Percentiles rank a stretch among this genome's conserved stretches.
These are phyloP conservation scores for Phallusia fumigata DNA, from an alignment of 23 tunicate species.

Conservation along the genomic window DNA sequence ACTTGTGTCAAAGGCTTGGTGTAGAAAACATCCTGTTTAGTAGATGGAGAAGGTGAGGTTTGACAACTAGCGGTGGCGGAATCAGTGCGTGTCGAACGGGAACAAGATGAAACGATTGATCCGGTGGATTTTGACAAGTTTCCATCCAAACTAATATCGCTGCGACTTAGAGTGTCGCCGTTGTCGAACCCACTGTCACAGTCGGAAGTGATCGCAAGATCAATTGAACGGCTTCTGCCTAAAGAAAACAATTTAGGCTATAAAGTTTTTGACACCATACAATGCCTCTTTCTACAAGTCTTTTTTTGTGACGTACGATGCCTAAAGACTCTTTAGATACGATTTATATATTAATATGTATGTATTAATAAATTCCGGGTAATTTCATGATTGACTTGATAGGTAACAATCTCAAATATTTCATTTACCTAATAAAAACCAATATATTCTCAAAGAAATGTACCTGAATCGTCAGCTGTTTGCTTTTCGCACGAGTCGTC, in stretches of 20 bases:
- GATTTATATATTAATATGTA: too few species aligned
- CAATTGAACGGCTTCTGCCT: conserved; percentile 48
- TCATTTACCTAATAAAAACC: too few species aligned
- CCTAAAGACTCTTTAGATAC: too few species aligned
- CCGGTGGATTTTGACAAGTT: conserved; percentile 61
- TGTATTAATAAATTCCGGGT: too few species aligned
- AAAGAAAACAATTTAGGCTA: conserved; percentile 25
- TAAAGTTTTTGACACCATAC: too few species aligned
- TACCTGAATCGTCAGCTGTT: not conserved
- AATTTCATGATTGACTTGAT: too few species aligned
- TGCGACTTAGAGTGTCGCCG: conserved; percentile 58
- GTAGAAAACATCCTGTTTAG: too few species aligned
- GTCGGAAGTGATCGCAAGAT: conserved; percentile 55
- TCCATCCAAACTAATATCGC: conserved; percentile 46
- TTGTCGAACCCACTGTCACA: conserved; percentile 78
- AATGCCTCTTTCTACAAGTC: too few species aligned
- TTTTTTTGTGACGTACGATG: too few species aligned
- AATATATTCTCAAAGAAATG: too few species aligned
- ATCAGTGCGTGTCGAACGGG: not conserved
- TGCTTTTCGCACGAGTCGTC: not conserved
- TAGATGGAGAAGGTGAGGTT: not conserved
- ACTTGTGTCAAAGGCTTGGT: not conserved
- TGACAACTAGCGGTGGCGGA: not conserved
- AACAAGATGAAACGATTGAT: conserved; percentile 31
- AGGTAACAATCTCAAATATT: too few species aligned